phyloP scores from a whole-genome alignment of 2,888 invertebrate species.

The Epinotia nisella region DNA sequence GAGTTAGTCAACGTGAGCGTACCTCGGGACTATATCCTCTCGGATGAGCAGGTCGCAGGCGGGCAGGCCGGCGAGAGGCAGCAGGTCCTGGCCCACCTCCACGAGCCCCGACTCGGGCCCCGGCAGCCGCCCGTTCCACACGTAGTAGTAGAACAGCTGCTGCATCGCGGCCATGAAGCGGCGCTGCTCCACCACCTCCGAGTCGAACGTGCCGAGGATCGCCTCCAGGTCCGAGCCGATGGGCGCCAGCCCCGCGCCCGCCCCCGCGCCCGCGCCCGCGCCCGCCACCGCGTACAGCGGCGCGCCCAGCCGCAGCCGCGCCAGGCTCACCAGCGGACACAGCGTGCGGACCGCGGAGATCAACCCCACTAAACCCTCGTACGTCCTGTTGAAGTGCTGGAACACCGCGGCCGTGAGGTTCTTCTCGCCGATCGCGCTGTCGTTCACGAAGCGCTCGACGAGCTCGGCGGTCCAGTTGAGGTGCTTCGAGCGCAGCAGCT shows the following conservation, averaged over 20 bases:
- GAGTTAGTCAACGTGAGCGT: constrained; percentile 89
- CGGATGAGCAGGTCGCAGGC: constrained; percentile 91
- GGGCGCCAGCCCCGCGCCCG: constrained; percentile 72
- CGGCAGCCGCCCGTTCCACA: constrained; percentile 89
- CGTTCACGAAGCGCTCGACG: constrained; percentile 86
- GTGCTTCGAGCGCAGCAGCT: constrained; percentile 85
- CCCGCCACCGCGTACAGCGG: constrained; percentile 91
- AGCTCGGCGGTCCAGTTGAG: constrained; percentile 87
- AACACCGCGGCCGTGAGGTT: constrained; percentile 87
- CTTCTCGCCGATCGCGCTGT: constrained; percentile 86
- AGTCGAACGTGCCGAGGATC: constrained; percentile 90
- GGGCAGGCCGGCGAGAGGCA: constrained; percentile 86
- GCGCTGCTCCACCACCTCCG: constrained; percentile 89
- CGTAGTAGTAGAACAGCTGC: constrained; percentile 92
- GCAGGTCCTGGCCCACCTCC: constrained; percentile 89
- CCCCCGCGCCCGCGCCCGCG: constrained; percentile 82
- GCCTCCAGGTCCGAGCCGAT: constrained; percentile 89
- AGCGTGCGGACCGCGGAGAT: constrained; percentile 91
- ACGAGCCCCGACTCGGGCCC: constrained; percentile 86
- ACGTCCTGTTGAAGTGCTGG: constrained; percentile 87
- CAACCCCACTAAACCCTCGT: constrained; percentile 88
- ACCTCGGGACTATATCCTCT: constrained; percentile 89
- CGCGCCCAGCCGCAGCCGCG: constrained; percentile 85
- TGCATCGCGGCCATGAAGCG: constrained; percentile 92
- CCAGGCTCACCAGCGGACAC: constrained; percentile 90